These are phyloP conservation scores for Plestiodon gilberti DNA, from an alignment of 2,113 vertebrate species.

Conservation along the genomic window DNA sequence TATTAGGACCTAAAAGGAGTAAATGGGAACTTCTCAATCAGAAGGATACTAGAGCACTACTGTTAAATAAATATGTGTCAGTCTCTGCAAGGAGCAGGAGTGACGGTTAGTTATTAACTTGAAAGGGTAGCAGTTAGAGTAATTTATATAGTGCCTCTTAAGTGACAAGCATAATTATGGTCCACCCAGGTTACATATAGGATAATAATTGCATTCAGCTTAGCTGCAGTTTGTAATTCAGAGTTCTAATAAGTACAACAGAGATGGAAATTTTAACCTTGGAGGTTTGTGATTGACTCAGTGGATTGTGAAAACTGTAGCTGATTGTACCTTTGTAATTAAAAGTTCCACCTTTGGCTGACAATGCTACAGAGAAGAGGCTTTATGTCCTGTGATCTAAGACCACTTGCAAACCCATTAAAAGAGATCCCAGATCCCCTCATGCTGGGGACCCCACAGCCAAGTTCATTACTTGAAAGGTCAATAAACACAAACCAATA, in stretches of 20 bases:
- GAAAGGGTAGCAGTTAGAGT: conserved; percentile 58
- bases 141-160: conserved; percentile 66
- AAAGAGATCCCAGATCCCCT: background rate
- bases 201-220: conserved; percentile 67
- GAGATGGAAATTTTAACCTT: conserved; percentile 30
- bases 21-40: conserved; percentile 27
- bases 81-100: conserved; percentile 44
- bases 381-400: background rate
- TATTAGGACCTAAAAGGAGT: conserved; percentile 14
- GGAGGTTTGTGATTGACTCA: conserved; percentile 12
- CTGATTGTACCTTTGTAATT: conserved; percentile 4
- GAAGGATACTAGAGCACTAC: conserved; percentile 28
- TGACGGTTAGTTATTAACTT: conserved; percentile 50
- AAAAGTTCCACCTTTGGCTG: background rate
- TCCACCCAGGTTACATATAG: conserved; percentile 50
- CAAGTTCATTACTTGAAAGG: background rate
- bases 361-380: background rate
- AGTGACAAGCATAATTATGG: conserved; percentile 68
- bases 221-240: conserved; percentile 48
- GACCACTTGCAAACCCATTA: background rate
- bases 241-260: conserved; percentile 27
- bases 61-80: conserved; percentile 38
- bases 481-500: background rate
- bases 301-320: background rate
- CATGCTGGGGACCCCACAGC: too few relatives aligned